Base-by-base conservation (phyloP, 2,888 invertebrate genomes). In the Gastracanthus pulcherrimus region DNA sequence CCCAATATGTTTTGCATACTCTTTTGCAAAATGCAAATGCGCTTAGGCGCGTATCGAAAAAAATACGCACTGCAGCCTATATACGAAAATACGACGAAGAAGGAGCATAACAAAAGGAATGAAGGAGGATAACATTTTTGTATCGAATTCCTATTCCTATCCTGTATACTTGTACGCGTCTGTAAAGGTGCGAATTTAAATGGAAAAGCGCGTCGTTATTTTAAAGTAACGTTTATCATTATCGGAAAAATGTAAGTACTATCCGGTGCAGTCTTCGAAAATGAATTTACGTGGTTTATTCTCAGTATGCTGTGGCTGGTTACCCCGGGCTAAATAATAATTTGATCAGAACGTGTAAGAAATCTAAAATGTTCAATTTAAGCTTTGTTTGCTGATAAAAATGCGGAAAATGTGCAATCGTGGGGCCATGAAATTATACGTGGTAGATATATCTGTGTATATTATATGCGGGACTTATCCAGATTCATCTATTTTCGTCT, bases 21-120 rank as follows among this genome's bases (percentile, higher is more conserved):
- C 62, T 62, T 62, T 62, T 9, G 34, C 9, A 31, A 62, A 62
- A 62, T 62, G 62, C n/a, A 62, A 62, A 62, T 62, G 19, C 36
- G 26, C 11, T 45, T n/a, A n/a, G n/a, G 38, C 38, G 38, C 45
- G 45, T n/a, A 3, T 45, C 45, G 11, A 13, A 3, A n/a, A 7
- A 45, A 45, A 45, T 45, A n/a, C 45, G 45, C 45, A n/a, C 16
- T n/a, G n/a, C n/a, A n/a, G n/a, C n/a, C 16, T 45, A 45, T n/a
- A n/a, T n/a, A n/a, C n/a, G n/a, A n/a, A n/a, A n/a, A n/a, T n/a
- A n/a, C n/a, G n/a, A n/a, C n/a, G n/a, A n/a, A n/a, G n/a, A n/a
- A n/a, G n/a, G n/a, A n/a, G n/a, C n/a, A n/a, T n/a, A n/a, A n/a
- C n/a, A n/a, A n/a, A n/a, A 62, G n/a, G n/a, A 62, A 36, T n/a